Base-by-base conservation (phyloP, 2,888 invertebrate species). In the Heliconius charithonia region DNA sequence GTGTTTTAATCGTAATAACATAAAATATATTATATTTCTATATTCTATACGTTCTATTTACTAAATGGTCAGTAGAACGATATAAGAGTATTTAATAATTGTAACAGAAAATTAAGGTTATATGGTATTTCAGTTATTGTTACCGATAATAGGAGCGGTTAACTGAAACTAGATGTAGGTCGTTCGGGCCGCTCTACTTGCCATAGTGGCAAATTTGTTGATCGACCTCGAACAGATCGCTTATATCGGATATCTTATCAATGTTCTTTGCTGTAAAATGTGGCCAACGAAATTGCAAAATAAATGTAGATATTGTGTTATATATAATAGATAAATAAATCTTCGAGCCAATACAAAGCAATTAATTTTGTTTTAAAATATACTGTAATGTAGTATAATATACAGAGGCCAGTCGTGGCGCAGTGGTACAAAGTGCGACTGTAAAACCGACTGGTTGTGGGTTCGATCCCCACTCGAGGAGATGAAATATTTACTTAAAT, bases 171-270 rank as follows among this genome's bases (percentile, higher is more conserved):
- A 86, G 90, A 92, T 91, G 91, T 94, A 92, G 93, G 93, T 94
- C 92, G 92, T 87, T 92, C 91, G 91, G 91, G 88, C 89, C 90
- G 94, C 92, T 93, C 93, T 89, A 93, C 92, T 93, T 93, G 91
- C 90, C 87, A 89, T 91, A 88, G 90, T 92, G 89, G 93, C 92
- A 90, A 93, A 93, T 93, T 86, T 92, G 93, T 92, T 90, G 89
- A 90, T 89, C 90, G 94, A 92, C 94, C 94, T 94, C 93, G 93
- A 85, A 86, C 87, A 84, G 87, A 89, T 88, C 89, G 87, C 86
- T 88, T 87, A 88, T 87, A 87, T 89, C 86, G 89, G 90, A 91
- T 94, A 91, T 92, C 93, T 94, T 93, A 94, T 94, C 94, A 84
- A 79, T 77, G 80, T 80, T 81, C 72, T 81, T 81, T 79, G 75